Evolutionary conservation across 1,140 invertebrate genomes (phyloP).

Genomic region (Periplaneta americana): DNA sequence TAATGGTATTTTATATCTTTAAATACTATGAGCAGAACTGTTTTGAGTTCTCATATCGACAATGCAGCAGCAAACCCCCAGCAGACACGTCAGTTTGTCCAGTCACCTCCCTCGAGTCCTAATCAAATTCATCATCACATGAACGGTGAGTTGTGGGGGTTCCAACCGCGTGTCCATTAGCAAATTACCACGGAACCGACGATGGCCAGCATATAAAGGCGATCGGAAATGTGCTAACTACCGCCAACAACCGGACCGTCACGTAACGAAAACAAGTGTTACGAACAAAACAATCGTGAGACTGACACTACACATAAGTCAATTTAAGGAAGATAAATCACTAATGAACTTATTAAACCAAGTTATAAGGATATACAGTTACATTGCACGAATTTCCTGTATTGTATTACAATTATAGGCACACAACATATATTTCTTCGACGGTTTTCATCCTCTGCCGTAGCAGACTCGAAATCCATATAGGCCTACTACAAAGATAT

Average conservation of each 20-base stretch:
- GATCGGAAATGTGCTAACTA: neutral
- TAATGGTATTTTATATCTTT: too few species aligned
- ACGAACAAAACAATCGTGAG: neutral
- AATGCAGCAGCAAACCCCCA: neutral
- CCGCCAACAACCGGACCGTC: neutral
- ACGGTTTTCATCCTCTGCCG: too few species aligned
- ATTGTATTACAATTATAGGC: too few species aligned
- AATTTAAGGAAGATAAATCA: too few species aligned
- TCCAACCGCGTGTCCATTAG: conserved; percentile 6
- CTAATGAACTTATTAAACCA: too few species aligned
- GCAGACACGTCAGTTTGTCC: neutral
- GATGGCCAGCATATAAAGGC: neutral
- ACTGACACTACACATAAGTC: too few species aligned
- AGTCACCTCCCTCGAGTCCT: neutral
- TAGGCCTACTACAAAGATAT: too few species aligned
- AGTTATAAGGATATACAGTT: too few species aligned
- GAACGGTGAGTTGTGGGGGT: neutral
- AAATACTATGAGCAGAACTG: neutral
- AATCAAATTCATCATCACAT: neutral
- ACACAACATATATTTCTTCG: too few species aligned
- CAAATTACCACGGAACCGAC: neutral
- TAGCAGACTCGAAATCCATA: too few species aligned
- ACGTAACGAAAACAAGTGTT: neutral
- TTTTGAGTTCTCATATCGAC: neutral
- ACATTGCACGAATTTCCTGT: too few species aligned